Evolutionary conservation across 2,888 invertebrate genomes (phyloP).

Genomic region (Apamea epomidion): DNA sequence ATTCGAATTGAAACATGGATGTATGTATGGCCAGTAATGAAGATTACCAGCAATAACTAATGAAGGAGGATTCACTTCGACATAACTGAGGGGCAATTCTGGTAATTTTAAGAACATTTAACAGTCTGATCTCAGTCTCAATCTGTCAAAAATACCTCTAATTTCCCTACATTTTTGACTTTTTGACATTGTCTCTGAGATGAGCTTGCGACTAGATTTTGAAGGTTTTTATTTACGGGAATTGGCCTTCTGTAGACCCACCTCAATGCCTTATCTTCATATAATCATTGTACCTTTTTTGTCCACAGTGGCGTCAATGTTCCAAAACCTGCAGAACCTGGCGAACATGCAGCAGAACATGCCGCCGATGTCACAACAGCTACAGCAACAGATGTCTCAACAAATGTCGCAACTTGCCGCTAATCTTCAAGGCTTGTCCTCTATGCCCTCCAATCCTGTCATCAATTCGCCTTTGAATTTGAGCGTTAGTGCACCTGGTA

Average conservation of each 20-base stretch:
- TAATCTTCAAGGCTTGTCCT: constrained; percentile 95
- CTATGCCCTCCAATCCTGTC: constrained; percentile 93
- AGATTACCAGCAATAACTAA: neutral
- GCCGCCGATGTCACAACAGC: constrained; percentile 87
- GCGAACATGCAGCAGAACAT: constrained; percentile 90
- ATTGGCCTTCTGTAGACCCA: neutral
- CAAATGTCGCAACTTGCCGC: constrained; percentile 89
- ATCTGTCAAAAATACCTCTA: too few species aligned
- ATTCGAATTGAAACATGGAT: neutral
- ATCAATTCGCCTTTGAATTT: constrained; percentile 96
- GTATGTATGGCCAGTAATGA: neutral
- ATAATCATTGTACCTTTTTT: constrained; percentile 51
- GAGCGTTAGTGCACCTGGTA: constrained; percentile 92
- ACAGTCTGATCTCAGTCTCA: too few species aligned
- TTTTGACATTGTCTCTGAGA: too few species aligned
- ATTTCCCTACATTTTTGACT: too few species aligned
- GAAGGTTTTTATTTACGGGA: too few species aligned
- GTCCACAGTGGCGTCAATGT: constrained; percentile 93
- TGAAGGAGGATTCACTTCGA: neutral
- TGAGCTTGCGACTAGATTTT: too few species aligned
- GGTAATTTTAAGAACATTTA: too few species aligned
- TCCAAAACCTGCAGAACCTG: constrained; percentile 90
- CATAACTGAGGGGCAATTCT: neutral
- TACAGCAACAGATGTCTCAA: constrained; percentile 91
- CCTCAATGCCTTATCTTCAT: neutral